These are phyloP conservation scores for Antennarius striatus DNA, from an alignment of 2,113 vertebrate species.

Conservation along the genomic window DNA sequence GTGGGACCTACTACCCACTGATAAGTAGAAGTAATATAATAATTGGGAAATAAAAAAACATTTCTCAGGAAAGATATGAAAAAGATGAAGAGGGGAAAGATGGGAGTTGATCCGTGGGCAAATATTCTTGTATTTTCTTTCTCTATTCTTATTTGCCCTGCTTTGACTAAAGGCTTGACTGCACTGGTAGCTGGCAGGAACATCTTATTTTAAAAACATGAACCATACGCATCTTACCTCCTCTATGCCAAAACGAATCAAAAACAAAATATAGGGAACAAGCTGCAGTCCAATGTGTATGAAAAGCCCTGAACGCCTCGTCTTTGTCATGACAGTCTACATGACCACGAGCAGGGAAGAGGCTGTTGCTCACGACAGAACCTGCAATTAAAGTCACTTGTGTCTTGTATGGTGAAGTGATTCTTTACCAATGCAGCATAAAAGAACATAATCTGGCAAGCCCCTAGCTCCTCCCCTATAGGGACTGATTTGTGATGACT, in stretches of 20 bases:
- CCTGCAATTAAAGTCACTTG: constrained; percentile 54
- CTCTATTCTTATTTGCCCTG: constrained; percentile 48
- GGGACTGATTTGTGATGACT: constrained; percentile 68
- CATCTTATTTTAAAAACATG: constrained; percentile 58
- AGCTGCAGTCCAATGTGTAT: constrained; percentile 5
- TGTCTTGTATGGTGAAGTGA: constrained; percentile 59
- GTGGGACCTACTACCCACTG: constrained; percentile 21
- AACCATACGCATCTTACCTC: constrained; percentile 44
- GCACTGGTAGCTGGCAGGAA: constrained; percentile 42
- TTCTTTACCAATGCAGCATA: constrained; percentile 67
- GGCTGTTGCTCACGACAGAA: constrained; percentile 34
- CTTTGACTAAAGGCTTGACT: constrained; percentile 61
- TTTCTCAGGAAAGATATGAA: constrained; percentile 24
- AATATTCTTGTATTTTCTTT: constrained; percentile 43
- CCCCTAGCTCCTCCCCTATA: constrained; percentile 55
- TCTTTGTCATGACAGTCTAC: constrained; percentile 9
- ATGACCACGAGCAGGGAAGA: constrained; percentile 20
- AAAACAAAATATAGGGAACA: constrained; percentile 32
- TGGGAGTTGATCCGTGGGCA: constrained; percentile 43
- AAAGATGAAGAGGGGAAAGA: constrained; percentile 17
- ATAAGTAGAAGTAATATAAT: constrained; percentile 23
- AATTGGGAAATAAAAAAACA: constrained; percentile 35
- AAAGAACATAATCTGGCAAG: constrained; percentile 63
- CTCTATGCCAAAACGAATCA: constrained; percentile 34
- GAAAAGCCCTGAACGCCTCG: constrained; percentile 13